Percentiles rank a stretch among this genome's conserved stretches.
phyloP scores from a whole-genome alignment of 2,797 vertebrate species.

The Cynopterus sphinx region DNA sequence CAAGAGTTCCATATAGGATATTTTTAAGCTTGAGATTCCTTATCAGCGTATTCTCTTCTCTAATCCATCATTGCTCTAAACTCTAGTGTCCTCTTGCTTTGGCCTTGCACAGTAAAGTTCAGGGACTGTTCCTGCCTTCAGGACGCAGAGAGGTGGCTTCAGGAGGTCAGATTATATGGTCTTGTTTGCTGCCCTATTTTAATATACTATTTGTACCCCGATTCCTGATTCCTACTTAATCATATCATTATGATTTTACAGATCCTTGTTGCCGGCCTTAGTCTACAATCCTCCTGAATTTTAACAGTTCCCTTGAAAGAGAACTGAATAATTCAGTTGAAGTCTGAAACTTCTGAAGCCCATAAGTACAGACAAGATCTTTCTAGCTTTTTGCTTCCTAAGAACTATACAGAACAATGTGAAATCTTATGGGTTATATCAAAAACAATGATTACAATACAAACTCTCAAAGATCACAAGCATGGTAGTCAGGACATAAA shows the following conservation, averaged over 20 bases:
- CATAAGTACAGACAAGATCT: neutral
- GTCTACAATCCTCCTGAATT: neutral
- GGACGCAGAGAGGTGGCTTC: neutral
- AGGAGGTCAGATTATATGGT: neutral
- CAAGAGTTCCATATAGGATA: neutral
- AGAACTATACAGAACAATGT: neutral
- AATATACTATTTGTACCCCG: neutral
- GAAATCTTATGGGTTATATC: neutral
- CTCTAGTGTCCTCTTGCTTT: neutral
- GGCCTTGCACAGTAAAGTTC: neutral
- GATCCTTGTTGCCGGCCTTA: neutral
- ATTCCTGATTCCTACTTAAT: neutral
- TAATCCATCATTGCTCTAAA: neutral
- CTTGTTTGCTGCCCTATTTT: neutral
- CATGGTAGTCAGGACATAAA: neutral
- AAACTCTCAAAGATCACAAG: neutral
- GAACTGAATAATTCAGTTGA: neutral
- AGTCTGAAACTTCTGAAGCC: neutral
- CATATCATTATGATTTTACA: neutral
- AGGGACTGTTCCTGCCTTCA: neutral
- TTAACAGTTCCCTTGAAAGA: conserved; percentile 4
- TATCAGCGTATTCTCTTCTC: neutral
- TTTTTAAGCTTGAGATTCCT: neutral
- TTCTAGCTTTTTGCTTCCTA: neutral
- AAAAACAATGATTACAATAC: neutral